A percentile compares a stretch with the other conserved stretches of the same genome.
Conservation (phyloP, 2,888 invertebrate species). For the Lycocerus yunnanus region DNA sequence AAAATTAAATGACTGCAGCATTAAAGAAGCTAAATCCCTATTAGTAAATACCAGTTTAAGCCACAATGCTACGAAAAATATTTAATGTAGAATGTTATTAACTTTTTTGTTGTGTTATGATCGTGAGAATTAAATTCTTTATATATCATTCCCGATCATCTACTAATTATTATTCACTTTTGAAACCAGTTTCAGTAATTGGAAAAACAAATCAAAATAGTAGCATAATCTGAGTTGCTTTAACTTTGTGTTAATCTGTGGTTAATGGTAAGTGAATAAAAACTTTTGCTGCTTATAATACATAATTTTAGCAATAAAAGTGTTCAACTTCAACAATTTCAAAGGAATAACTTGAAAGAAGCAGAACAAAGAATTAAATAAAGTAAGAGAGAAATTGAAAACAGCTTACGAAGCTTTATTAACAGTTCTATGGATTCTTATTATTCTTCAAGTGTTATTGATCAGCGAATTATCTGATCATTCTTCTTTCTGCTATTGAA, state of each 20-base stretch:
- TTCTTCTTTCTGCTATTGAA: neutral
- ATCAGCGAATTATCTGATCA: neutral
- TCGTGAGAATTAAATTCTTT: neutral
- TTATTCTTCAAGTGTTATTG: neutral
- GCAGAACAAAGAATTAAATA: neutral
- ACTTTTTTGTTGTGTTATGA: neutral
- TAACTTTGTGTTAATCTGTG: neutral
- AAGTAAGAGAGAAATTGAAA: neutral
- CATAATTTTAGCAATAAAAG: neutral
- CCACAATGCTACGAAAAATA: neutral
- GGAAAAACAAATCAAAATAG: neutral
- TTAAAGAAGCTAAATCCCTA: neutral
- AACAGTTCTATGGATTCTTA: neutral
- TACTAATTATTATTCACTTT: neutral
- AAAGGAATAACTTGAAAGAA: neutral
- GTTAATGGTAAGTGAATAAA: neutral
- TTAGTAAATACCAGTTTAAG: neutral
- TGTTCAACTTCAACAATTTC: neutral
- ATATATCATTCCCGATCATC: neutral
- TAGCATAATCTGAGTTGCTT: neutral
- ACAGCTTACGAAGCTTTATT: neutral
- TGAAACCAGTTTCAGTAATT: neutral
- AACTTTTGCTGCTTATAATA: neutral
- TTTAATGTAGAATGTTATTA: neutral
- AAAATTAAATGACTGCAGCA: neutral